A percentile compares a stretch with the other conserved stretches of the same genome.
Evolutionary conservation across 2,113 vertebrate genomes (phyloP).

Genomic region (Echinops telfairi): DNA sequence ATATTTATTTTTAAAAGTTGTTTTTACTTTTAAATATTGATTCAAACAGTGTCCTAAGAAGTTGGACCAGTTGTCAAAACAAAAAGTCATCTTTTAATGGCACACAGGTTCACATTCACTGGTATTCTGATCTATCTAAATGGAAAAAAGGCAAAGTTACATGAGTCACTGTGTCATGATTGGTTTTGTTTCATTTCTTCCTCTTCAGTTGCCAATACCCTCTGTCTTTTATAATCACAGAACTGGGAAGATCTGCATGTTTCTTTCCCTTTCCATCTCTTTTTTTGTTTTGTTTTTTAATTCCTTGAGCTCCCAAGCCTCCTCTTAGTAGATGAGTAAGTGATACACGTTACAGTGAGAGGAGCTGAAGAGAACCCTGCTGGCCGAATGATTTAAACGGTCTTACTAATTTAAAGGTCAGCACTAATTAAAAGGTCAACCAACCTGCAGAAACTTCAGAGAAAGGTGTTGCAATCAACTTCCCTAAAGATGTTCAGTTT

Average conservation of each 20-base stretch:
- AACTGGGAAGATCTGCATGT: background rate
- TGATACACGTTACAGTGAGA: background rate
- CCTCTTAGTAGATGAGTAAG: background rate
- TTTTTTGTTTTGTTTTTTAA: background rate
- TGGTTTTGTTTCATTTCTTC: conserved; percentile 53
- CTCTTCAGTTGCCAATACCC: conserved; percentile 28
- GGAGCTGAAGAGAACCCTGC: background rate
- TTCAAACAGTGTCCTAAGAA: conserved; percentile 3
- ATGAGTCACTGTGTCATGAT: background rate
- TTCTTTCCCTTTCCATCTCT: background rate
- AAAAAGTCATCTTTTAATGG: background rate
- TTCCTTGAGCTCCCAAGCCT: background rate
- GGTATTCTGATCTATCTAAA: conserved; percentile 35
- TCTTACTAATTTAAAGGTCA: background rate
- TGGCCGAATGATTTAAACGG: background rate
- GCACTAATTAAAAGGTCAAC: background rate
- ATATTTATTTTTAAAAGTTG: background rate
- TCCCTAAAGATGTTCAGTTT: no score
- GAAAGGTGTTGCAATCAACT: no score
- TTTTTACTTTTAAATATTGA: conserved; percentile 19
- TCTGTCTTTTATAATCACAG: conserved; percentile 16
- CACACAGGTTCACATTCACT: background rate
- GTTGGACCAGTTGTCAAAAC: background rate
- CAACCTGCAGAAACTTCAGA: no score
- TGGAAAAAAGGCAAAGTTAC: background rate